Evolutionary conservation across 2,888 invertebrate species (phyloP).

Genomic region (Pterobdella sp.): DNA sequence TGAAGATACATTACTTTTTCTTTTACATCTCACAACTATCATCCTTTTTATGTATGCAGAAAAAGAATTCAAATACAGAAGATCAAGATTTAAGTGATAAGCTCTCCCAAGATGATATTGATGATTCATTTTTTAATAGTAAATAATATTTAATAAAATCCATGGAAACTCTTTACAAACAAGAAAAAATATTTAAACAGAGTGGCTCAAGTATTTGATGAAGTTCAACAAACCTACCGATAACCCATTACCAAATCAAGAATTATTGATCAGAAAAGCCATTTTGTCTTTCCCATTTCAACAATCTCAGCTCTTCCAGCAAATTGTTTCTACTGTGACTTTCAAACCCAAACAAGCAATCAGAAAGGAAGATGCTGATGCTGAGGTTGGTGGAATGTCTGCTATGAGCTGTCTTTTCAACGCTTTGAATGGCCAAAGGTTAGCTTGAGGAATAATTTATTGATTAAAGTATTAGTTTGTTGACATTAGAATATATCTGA

Average conservation of each 20-base stretch:
- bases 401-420: background rate
- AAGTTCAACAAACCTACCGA: conserved; percentile 55
- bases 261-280: conserved; percentile 71
- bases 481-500: too few relatives aligned
- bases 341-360: too few relatives aligned
- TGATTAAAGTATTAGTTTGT: too few relatives aligned
- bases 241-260: conserved; percentile 54
- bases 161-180: background rate
- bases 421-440: conserved; percentile 15
- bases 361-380: conserved; percentile 42
- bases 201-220: conserved; percentile 43
- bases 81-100: too few relatives aligned
- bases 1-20: conserved; percentile 1
- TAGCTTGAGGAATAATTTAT: too few relatives aligned
- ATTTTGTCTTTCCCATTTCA: conserved; percentile 81
- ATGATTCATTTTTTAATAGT: background rate
- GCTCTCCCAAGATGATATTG: too few relatives aligned
- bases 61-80: too few relatives aligned
- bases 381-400: background rate
- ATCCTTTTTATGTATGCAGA: conserved; percentile 44
- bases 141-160: background rate
- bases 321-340: conserved; percentile 45
- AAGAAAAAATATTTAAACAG: conserved; percentile 39
- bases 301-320: conserved; percentile 67
- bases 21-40: conserved; percentile 41